Base-by-base conservation (phyloP, 1,140 invertebrate genomes). In the Rhyzopertha dominica region DNA sequence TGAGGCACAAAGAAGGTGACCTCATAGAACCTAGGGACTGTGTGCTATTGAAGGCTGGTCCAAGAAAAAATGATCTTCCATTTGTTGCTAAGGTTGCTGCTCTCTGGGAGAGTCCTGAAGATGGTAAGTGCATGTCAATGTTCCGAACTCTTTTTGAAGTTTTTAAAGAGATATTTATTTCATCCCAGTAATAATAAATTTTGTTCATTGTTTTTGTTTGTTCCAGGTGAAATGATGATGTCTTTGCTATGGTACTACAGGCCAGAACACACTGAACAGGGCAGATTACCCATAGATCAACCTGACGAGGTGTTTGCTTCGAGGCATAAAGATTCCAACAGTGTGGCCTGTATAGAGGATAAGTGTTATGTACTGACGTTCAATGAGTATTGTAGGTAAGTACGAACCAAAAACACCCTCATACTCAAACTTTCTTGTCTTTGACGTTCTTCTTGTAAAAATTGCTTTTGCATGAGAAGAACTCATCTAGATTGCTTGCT, bases 261-360 rank as follows among this genome's bases (percentile, higher is more conserved):
- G 58, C 93, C 94, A 0, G 94, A 98, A 71, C 94, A 98, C 69
- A 95, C 91, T 0, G 92, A 97, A 56, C 80, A 84, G 58, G 90
- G 91, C 2, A 74, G 89, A 4, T 77, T 79, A 51, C 72, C 79
- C 14, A 77, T 78, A 14, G 88, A 95, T 68, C 81, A 85, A 56
- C 78, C 82, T 3, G 89, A 93, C 60, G 94, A 97, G 72, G 84
- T 97, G 29, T 98, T 95, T 72, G 94, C 94, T 17, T 96, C 92
- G 2, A 81, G 90, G 40, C 94, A 97, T 71, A 79, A 85, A 36
- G 93, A 96, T 71, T 85, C 84, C 44, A 95, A 94, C 68, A 94
- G 90, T 60, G 93, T 97, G 17, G 94, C 93, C 36, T 97, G 93
- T 67, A 96, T 98, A 56, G 94, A 98, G 68, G 94, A 98, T 71